Percentiles rank a stretch among this genome's conserved stretches.
These are phyloP conservation scores for Oophaga sylvatica DNA, from an alignment of 2,797 vertebrate genomes.

Conservation along the genomic window DNA sequence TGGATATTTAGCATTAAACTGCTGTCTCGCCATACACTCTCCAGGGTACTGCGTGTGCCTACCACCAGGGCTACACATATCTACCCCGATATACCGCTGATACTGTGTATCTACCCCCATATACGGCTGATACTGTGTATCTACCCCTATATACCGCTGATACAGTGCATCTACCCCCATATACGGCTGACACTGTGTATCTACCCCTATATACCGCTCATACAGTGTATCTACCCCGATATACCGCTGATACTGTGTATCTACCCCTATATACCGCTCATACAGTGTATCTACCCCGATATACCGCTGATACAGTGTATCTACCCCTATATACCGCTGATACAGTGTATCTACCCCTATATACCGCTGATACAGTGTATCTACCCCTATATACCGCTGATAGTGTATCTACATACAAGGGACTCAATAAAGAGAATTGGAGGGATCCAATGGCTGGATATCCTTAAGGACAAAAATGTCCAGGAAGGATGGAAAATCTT, in stretches of 20 bases:
- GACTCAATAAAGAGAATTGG: too few species aligned
- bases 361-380: too few species aligned
- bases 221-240: too few species aligned
- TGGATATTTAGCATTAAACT: too few species aligned
- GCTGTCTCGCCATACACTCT: too few species aligned
- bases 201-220: not conserved
- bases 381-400: not conserved
- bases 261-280: not conserved
- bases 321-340: not conserved
- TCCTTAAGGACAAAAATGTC: too few species aligned
- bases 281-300: not conserved
- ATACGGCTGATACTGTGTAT: not conserved
- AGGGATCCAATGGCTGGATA: too few species aligned
- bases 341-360: not conserved
- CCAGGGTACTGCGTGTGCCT: too few species aligned
- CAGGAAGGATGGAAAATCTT: too few species aligned
- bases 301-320: not conserved
- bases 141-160: not conserved
- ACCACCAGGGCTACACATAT: too few species aligned
- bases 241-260: not conserved
- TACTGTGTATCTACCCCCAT: not conserved
- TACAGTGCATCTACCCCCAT: not conserved
- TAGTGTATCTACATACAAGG: too few species aligned
- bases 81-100: not conserved
- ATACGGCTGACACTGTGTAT: not conserved